Evolutionary conservation across 2,888 invertebrate species (phyloP), one percentile per base, ranked within the genome.

Genomic region (Tethea ocularis): DNA sequence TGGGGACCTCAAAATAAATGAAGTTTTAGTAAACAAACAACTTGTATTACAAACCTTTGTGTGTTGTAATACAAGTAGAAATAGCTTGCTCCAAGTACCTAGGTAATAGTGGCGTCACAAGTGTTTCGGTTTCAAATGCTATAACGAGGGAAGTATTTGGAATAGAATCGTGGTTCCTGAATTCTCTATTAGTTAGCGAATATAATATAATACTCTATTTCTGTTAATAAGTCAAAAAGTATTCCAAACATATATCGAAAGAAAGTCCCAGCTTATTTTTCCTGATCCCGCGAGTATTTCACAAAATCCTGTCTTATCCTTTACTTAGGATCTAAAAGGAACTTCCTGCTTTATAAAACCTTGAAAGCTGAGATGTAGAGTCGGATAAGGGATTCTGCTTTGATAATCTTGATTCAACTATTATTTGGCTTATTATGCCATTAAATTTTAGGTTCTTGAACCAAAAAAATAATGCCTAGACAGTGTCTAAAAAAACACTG

Each of bases 1-100:
- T 46, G 46, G 46, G 46, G 46, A 46, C 46, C 17, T 46, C 46
- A 46, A 46, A 46, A 46, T 46, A 46, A 20, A 46, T 46, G 46
- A 46, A 46, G 46, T 20, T 46, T 46, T 20, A 46, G 46, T 20
- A 2, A 10, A 20, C 46, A 46, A 46, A 46, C 8, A 20, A 46
- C 2, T 20, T 46, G 46, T 20, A 20, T n/a, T 38, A 38, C n/a
- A 38, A 38, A 46, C 10, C 46, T 46, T 38, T 38, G 7, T 1
- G n/a, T 38, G n/a, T n/a, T n/a, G 0, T 6, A 26, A 5, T 46
- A 20, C 46, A n/a, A n/a, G 4, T 46, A 6, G 41, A 46, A 15
- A 46, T 20, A 10, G 20, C 46, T 10, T 20, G 20, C 20, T 15
- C n/a, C 17, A 41, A 17, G 17, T 17, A 17, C n/a, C n/a, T n/a